These are phyloP conservation scores for Alouatta palliata DNA, from an alignment of 2,113 vertebrate genomes.

Conservation along the genomic window DNA sequence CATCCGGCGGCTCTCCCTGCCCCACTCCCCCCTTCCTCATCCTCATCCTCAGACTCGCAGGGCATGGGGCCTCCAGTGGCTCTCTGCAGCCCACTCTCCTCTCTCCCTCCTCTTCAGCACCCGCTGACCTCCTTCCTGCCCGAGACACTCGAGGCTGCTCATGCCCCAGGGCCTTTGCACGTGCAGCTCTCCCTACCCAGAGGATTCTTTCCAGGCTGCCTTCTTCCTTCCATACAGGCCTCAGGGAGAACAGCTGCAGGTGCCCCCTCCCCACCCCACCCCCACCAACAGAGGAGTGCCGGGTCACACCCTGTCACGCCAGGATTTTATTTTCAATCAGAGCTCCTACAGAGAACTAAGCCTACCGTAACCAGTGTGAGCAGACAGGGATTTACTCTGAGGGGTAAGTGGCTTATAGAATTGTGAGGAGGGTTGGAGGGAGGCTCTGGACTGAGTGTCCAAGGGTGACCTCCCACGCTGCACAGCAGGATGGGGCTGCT, in stretches of 20 bases:
- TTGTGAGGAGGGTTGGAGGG: not conserved
- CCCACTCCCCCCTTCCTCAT: too few species aligned
- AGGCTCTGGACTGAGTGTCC: not conserved
- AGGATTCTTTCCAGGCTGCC: not conserved
- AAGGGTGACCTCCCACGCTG: not conserved
- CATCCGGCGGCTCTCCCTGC: not conserved
- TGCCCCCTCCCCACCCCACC: not conserved
- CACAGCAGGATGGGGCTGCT: not conserved
- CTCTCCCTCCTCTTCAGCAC: not conserved
- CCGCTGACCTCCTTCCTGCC: not conserved
- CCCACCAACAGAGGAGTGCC: not conserved
- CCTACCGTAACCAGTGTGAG: not conserved
- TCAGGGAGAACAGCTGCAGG: not conserved
- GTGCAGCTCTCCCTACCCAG: not conserved
- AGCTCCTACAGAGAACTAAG: not conserved
- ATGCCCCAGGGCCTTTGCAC: not conserved
- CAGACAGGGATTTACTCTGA: not conserved
- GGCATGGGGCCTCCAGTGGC: not conserved
- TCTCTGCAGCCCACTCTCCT: fast-evolving
- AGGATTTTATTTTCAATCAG: not conserved
- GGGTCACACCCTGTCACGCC: fast-evolving
- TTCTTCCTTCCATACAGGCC: not conserved
- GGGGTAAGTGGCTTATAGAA: not conserved
- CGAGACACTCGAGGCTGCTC: not conserved
- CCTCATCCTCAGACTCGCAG: not conserved